Evolutionary conservation across 2,888 invertebrate species (phyloP).

Genomic region (Unio delphinus): DNA sequence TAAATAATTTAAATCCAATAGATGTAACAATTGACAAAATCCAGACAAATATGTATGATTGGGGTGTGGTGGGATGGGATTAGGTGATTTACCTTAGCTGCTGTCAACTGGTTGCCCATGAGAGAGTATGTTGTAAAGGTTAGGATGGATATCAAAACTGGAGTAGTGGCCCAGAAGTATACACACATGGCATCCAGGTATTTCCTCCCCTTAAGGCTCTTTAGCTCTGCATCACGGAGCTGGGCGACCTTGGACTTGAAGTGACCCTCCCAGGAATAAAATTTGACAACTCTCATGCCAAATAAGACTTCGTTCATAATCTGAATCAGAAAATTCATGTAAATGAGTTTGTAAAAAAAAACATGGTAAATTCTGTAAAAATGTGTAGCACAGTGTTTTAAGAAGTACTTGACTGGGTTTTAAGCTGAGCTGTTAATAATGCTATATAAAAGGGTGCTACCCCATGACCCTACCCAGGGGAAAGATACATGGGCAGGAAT

Average conservation of each 20-base stretch:
- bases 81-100: constrained; percentile 80
- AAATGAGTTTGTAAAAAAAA: neutral
- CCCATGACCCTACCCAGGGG: too few species aligned
- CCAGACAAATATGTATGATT: too few species aligned
- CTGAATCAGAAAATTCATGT: constrained; percentile 48
- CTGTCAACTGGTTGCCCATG: constrained; percentile 82
- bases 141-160: constrained; percentile 78
- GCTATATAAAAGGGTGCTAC: too few species aligned
- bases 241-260: constrained; percentile 80
- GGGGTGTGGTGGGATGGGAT: too few species aligned
- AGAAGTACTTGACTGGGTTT: too few species aligned
- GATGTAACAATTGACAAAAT: too few species aligned
- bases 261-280: constrained; percentile 93
- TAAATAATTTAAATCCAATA: too few species aligned
- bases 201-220: constrained; percentile 87
- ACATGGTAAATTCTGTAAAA: neutral
- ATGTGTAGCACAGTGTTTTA: too few species aligned
- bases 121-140: constrained; percentile 73
- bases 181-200: constrained; percentile 98
- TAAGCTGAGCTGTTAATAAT: too few species aligned
- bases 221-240: constrained; percentile 78
- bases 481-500: too few species aligned
- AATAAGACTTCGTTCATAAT: constrained; percentile 88
- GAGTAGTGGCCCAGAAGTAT: constrained; percentile 98
- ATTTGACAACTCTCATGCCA: constrained; percentile 91